Conservation (phyloP, 2,888 invertebrate genomes). For the Odontothrips loti region DNA sequence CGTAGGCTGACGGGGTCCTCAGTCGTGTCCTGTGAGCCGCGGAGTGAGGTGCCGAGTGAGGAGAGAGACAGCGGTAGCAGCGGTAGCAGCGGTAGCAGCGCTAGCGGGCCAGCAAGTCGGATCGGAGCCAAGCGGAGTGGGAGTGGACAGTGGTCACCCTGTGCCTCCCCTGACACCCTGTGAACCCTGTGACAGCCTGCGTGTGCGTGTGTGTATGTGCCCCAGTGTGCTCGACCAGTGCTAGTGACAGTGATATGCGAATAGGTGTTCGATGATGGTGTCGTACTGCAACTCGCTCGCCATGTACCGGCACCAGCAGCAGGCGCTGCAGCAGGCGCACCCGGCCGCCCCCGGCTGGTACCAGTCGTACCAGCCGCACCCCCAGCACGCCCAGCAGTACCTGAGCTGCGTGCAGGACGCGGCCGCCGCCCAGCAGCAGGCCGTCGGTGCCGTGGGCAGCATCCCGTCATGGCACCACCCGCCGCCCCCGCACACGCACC, state of each 20-base stretch:
- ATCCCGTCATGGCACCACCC: constrained; percentile 49
- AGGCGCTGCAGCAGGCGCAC: constrained; percentile 45
- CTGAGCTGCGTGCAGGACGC: constrained; percentile 38
- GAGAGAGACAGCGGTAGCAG: neutral
- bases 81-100: too few relatives aligned
- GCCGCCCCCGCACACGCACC: constrained; percentile 48
- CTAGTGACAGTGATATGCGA: neutral
- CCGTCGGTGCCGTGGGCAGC: constrained; percentile 29
- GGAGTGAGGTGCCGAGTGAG: neutral
- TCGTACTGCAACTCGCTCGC: constrained; percentile 67
- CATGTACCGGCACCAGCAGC: constrained; percentile 61
- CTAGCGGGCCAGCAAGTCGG: neutral
- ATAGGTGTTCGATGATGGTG: constrained; percentile 53
- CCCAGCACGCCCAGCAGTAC: constrained; percentile 39
- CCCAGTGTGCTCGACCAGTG: neutral
- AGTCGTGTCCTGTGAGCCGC: neutral
- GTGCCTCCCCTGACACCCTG: too few relatives aligned
- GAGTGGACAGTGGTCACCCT: neutral
- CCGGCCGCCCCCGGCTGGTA: constrained; percentile 32
- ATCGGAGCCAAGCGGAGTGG: neutral
- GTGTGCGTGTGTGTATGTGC: too few relatives aligned
- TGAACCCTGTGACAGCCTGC: too few relatives aligned
- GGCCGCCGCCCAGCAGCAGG: constrained; percentile 34
- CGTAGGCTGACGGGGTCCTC: neutral
- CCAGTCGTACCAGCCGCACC: constrained; percentile 50